Base-by-base conservation (phyloP, 2,113 vertebrate species). In the Serinus canaria region DNA sequence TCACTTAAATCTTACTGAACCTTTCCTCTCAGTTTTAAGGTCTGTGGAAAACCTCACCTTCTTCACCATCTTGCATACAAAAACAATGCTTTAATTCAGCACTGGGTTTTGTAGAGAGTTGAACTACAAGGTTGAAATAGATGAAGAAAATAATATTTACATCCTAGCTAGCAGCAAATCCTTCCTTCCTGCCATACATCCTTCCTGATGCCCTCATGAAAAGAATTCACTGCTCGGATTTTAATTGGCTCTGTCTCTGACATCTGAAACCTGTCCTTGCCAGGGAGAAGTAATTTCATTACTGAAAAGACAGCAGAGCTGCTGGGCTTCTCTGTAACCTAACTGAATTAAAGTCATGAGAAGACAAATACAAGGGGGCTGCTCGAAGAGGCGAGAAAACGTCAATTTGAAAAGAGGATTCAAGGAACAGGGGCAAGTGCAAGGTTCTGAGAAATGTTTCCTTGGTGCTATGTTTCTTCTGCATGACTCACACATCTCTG, bases 261-360 rank as follows among this genome's bases (percentile, higher is more conserved):
- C 93, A 96, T 96, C 90, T 95, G 90, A 97, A 97, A 94, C 89
- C 84, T 96, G 79, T 92, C 87, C 77, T 95, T 93, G 95, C 90
- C 75, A 89, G 93, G n/a, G 63, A 94, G 79, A 87, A 92, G 73
- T 97, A 97, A 97, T 95, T 96, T 95, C 72, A 96, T 97, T 96
- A 97, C 76, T 80, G 91, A 91, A 92, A 96, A 81, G 66, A 87
- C 80, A 97, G 89, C 90, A 95, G 96, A 97, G 94, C 94, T 96
- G 82, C 95, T 84, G 89, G 92, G 89, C 67, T 97, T 94, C 89
- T 97, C 94, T 87, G 74, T 83, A 93, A 75, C 64, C 16, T 95
- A 97, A 97, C 86, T 78, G 79, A 95, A 94, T 97, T 97, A 96
- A 94, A 97, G 75, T 80, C 73, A 95, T n/a, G 62, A 56, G 82